Conservation (phyloP, 2,888 invertebrate species). For the Drosophila histrio region DNA sequence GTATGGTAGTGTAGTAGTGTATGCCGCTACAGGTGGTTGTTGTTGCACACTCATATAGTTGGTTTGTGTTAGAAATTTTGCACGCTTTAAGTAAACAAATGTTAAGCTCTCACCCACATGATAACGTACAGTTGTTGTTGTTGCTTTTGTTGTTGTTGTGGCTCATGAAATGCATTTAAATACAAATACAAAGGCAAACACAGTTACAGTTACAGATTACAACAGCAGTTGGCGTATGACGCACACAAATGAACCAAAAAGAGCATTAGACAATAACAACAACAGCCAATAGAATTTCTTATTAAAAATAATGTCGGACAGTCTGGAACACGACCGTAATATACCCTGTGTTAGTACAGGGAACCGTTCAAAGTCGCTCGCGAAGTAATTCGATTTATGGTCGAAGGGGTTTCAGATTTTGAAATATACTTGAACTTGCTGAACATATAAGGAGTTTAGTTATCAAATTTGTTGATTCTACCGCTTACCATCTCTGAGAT, state of each 20-base stretch:
- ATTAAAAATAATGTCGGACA: too few species aligned
- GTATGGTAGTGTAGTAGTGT: background rate
- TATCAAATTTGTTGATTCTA: too few species aligned
- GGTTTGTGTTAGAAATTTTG: constrained; percentile 23
- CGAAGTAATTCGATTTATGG: too few species aligned
- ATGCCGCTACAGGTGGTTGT: constrained; percentile 47
- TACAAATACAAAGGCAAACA: background rate
- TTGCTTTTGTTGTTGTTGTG: constrained; percentile 18
- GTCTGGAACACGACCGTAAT: too few species aligned
- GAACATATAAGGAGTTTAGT: too few species aligned
- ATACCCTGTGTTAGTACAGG: too few species aligned
- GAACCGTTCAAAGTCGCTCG: too few species aligned
- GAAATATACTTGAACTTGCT: too few species aligned
- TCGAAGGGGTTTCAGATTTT: too few species aligned
- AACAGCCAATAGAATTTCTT: too few species aligned
- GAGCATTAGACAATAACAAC: constrained; percentile 11
- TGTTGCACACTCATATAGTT: constrained; percentile 4
- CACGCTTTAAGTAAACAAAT: constrained; percentile 34
- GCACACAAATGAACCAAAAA: constrained; percentile 14
- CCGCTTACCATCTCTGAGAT: too few species aligned
- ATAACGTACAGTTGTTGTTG: constrained; percentile 1
- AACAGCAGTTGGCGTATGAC: constrained; percentile 29
- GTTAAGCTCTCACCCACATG: constrained; percentile 24
- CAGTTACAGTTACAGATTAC: background rate
- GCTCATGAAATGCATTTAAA: constrained; percentile 24